Evolutionary conservation across 2,797 vertebrate genomes (phyloP), one percentile per base, ranked within the genome.

Genomic region (Mus minutoides): DNA sequence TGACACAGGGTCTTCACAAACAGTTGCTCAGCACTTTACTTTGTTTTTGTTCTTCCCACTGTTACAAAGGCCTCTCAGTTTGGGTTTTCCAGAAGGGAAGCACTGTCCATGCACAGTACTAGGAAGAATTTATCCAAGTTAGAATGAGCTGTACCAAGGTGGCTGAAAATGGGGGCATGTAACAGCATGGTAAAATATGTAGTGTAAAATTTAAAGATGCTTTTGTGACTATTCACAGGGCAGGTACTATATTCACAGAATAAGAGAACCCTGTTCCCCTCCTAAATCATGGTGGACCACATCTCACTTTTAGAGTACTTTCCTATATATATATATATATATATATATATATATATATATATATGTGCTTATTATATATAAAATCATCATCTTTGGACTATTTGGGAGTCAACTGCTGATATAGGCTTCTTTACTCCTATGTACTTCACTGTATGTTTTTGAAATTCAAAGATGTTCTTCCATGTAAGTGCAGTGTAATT

Each of bases 401-500:
- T 88, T 92, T 94, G 31, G 64, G 24, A 95, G 14, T 76, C 60
- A 29, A 60, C 34, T 77, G 49, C 24, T 69, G 46, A 91, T 43
- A 80, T 85, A 94, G 92, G 19, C 4, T 88, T 94, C 31, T 88
- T 92, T 88, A 93, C 26, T 29, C 73, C 46, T 92, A 92, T 64
- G 82, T 92, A 92, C 22, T 78, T 96, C 12, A 75, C 43, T 31
- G 26, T 58, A 14, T 95, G 9, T n/a, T 94, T 82, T 56, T 91
- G 88, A 62, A 69, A 95, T 95, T 56, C 60, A 73, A 94, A 40
- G 76, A 83, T n/a, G 76, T 78, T 96, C 40, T 91, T 19, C 67
- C 77, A 85, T 26, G 64, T 29, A 86, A 96, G 92, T 31, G 71
- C 24, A 26, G 21, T 88, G 21, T 49, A 79, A 94, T 73, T 92